Evolutionary conservation across 1,140 invertebrate species (phyloP).

Genomic region (Neodiprion virginianus): DNA sequence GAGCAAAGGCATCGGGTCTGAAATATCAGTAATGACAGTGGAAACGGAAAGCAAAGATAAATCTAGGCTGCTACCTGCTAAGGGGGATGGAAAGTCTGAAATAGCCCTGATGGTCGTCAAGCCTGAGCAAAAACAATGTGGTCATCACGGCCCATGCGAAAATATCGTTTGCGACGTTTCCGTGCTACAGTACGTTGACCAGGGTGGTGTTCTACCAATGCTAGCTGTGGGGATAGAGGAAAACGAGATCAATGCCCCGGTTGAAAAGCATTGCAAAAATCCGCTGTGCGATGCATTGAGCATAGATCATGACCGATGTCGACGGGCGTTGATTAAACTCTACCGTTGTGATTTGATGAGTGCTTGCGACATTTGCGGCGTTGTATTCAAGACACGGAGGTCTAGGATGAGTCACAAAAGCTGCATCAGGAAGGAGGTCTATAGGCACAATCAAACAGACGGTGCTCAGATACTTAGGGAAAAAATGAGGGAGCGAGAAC

Average conservation of each 20-base stretch:
- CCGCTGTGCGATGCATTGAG: conserved; percentile 50
- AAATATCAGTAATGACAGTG: conserved; percentile 35
- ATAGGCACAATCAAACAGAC: conserved; percentile 46
- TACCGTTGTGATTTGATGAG: conserved; percentile 41
- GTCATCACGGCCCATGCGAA: conserved; percentile 52
- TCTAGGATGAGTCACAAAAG: conserved; percentile 47
- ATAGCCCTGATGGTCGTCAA: conserved; percentile 46
- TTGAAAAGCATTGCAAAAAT: conserved; percentile 49
- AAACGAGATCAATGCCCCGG: conserved; percentile 47
- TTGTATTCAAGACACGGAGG: conserved; percentile 40
- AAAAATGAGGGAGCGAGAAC: conserved; percentile 52
- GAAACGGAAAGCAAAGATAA: conserved; percentile 27
- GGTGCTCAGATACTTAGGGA: conserved; percentile 44
- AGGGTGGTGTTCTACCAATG: conserved; percentile 41
- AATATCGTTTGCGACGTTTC: conserved; percentile 49
- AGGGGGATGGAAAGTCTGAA: conserved; percentile 51
- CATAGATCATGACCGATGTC: conserved; percentile 54
- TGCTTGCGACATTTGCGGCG: conserved; percentile 52
- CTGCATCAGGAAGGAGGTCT: conserved; percentile 48
- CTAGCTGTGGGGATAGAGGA: conserved; percentile 47
- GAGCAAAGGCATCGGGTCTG: conserved; percentile 30
- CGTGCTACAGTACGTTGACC: conserved; percentile 48
- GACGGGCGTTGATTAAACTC: conserved; percentile 42
- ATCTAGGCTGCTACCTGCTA: conserved; percentile 47
- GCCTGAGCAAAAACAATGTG: conserved; percentile 44